Conservation (phyloP, 2,113 vertebrate genomes). For the Erpornis zantholeuca region DNA sequence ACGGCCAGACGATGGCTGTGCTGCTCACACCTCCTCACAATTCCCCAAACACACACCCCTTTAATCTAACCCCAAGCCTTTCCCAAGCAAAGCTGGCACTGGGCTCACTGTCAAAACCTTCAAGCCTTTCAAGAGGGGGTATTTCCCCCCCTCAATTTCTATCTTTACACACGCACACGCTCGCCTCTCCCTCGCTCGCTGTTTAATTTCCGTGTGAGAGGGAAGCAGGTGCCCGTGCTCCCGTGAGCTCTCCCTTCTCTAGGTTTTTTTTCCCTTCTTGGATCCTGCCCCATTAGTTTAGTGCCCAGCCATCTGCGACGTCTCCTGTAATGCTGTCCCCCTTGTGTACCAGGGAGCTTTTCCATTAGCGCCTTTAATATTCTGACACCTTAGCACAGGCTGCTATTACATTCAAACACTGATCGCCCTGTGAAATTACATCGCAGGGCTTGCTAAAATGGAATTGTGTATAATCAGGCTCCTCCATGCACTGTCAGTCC, state of each 20-base stretch:
- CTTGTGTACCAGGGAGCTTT: slow-evolving; percentile 96
- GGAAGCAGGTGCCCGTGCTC: slow-evolving; percentile 80
- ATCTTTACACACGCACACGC: slow-evolving; percentile 42
- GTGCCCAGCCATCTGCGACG: slow-evolving; percentile 97
- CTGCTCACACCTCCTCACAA: background rate
- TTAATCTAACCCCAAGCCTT: background rate
- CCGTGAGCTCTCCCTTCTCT: slow-evolving; percentile 75
- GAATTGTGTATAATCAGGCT: slow-evolving; percentile 90
- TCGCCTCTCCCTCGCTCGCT: slow-evolving; percentile 42
- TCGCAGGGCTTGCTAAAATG: slow-evolving; percentile 82
- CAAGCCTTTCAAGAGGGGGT: background rate
- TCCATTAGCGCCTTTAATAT: slow-evolving; percentile 99
- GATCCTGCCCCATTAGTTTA: slow-evolving; percentile 96
- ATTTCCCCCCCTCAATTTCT: background rate
- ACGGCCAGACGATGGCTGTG: fast-evolving
- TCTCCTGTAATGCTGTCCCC: slow-evolving; percentile 88
- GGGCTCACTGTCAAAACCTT: background rate
- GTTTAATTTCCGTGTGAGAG: slow-evolving; percentile 76
- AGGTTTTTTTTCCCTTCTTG: slow-evolving; percentile 74
- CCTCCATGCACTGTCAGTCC: slow-evolving; percentile 89
- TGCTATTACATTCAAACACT: slow-evolving; percentile 90
- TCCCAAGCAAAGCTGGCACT: background rate
- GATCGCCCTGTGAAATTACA: slow-evolving; percentile 91
- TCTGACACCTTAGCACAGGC: slow-evolving; percentile 92
- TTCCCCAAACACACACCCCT: background rate